Evolutionary conservation across 2,888 invertebrate species (phyloP).

Genomic region (Xestoiulus laeticollis): DNA sequence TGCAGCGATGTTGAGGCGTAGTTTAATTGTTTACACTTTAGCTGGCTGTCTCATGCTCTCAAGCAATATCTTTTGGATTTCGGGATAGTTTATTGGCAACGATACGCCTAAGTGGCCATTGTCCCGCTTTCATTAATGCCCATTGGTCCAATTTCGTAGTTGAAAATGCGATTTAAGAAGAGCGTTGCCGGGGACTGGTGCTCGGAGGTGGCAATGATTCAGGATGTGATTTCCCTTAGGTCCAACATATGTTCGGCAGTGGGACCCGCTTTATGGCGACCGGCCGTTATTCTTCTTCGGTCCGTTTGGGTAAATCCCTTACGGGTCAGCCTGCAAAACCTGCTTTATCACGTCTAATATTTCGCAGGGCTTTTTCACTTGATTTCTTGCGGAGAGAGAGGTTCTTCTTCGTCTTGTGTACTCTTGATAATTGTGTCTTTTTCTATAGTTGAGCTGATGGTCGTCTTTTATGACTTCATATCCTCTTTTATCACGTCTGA

Average conservation of each 20-base stretch:
- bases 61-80: not conserved
- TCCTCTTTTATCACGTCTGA: conserved; percentile 38
- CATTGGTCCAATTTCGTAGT: conserved; percentile 31
- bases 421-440: conserved; percentile 43
- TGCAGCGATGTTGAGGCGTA: not conserved
- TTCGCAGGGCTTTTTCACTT: conserved; percentile 42
- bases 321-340: conserved; percentile 32
- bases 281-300: conserved; percentile 1
- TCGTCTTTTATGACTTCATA: conserved; percentile 39
- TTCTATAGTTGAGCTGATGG: conserved; percentile 38
- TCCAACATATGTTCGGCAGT: conserved; percentile 21
- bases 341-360: conserved; percentile 43
- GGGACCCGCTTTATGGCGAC: conserved; percentile 18
- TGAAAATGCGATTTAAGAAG: conserved; percentile 41
- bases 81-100: conserved; percentile 20
- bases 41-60: not conserved
- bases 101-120: conserved; percentile 38
- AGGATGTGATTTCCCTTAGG: conserved; percentile 41
- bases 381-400: conserved; percentile 5
- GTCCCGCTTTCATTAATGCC: conserved; percentile 40
- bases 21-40: conserved; percentile 5
- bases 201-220: conserved; percentile 41
- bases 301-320: not conserved
- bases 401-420: conserved; percentile 18
- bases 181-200: not conserved